Evolutionary conservation across 92 coral and sea anemone species (phyloP), one percentile per base, ranked within the genome.

Genomic region (Phenganax stokvisi): DNA sequence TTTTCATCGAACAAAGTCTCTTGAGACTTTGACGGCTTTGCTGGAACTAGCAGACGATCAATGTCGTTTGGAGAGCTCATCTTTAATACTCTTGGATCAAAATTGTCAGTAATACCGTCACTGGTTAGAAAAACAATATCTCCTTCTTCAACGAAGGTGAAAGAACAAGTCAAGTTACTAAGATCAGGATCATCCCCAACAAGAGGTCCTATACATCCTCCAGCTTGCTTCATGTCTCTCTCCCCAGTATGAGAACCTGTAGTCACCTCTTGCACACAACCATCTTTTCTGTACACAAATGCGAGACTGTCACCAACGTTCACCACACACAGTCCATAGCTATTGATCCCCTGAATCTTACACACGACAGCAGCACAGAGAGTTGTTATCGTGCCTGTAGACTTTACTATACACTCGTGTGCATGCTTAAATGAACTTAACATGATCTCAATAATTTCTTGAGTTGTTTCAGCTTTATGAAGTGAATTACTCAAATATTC

Each of bases 161-260:
- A 91, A 10, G 99, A 96, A 79, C 89, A 91, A 1, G 99, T 96
- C 62, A 96, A 84, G 79, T 96, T 96, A 10, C 89, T 82, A 11
- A 96, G 83, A 80, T 96, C 99, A 58, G 99, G 99, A 76, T 96
- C 92, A 84, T 92, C 87, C 17, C 99, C 99, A 77, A 92, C 96
- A 0, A 88, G 90, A 15, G 97, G 97, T 8, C 99, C 99, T 56
- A 96, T 87, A 1, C 97, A 96, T 0, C 99, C 99, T n/a, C 99
- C 99, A 9, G 99, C 91, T 64, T 90, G 85, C 0, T 92, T 91
- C 99, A 96, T 92, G 74, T 96, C 99, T 65, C 99, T 90, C 16
- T 80, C 79, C 72, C 85, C 93, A 44, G 84, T 87, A 61, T 96
- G 99, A 9, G 99, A 96, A 11, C 99, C 99, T 57, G 89, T 68